Evolutionary conservation across 2,888 invertebrate species (phyloP).

Genomic region (Drosophila melanosoma): DNA sequence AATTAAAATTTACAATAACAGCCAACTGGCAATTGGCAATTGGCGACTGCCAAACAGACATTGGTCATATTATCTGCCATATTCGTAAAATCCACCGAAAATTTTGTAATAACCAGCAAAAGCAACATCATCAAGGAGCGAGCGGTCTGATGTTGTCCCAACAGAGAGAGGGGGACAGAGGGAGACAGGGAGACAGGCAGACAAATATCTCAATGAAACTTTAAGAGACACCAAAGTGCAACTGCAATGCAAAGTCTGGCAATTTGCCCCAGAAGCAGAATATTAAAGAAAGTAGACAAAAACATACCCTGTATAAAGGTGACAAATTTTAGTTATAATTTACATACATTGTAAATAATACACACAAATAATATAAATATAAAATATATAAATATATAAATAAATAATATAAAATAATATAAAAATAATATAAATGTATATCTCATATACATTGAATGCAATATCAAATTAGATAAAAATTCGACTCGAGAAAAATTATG

Average conservation of each 20-base stretch:
- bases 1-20: conserved; percentile 78
- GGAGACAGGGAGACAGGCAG: background rate
- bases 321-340: accelerated
- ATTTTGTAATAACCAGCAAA: conserved; percentile 64
- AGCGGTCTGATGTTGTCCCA: conserved; percentile 18
- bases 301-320: conserved; percentile 1
- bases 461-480: background rate
- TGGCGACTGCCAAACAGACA: conserved; percentile 1
- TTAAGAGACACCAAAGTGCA: conserved; percentile 28
- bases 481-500: background rate
- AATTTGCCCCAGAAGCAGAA: conserved; percentile 16
- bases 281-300: background rate
- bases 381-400: too few species aligned
- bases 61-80: conserved; percentile 14
- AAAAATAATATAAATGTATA: too few species aligned
- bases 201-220: conserved; percentile 53
- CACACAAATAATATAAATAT: too few species aligned
- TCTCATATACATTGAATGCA: too few species aligned
- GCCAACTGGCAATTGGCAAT: conserved; percentile 25
- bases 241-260: conserved; percentile 27
- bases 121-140: conserved; percentile 24
- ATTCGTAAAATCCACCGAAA: conserved; percentile 44
- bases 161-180: conserved; percentile 1
- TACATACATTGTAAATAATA: background rate
- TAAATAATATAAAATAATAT: background rate